Evolutionary conservation across 2,797 vertebrate species (phyloP).

Genomic region (Hippopotamyrus pictus): DNA sequence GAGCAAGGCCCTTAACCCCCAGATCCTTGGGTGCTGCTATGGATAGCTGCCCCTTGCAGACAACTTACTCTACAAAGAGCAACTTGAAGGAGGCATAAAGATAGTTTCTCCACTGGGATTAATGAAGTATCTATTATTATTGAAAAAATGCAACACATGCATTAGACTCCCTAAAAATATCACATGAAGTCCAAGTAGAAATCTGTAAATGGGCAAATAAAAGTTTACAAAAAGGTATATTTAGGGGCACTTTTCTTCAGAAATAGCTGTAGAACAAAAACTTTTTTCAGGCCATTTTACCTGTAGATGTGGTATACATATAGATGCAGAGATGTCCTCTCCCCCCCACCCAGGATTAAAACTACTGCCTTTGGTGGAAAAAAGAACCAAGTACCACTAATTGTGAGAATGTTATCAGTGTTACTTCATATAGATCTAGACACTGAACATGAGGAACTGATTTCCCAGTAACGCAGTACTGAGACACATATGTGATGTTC

Average conservation of each 20-base stretch:
- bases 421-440: background rate
- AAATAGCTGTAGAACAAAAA: background rate
- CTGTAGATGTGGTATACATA: background rate
- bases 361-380: background rate
- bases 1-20: too few species aligned
- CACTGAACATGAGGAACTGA: background rate
- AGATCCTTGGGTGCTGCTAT: too few species aligned
- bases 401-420: background rate
- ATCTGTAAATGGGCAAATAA: background rate
- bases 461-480: background rate
- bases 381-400: background rate
- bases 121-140: too few species aligned
- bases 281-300: background rate
- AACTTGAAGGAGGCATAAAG: too few species aligned
- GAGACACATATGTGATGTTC: background rate
- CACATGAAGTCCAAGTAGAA: background rate
- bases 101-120: too few species aligned
- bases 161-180: background rate
- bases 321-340: background rate
- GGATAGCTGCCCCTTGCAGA: too few species aligned
- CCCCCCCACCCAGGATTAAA: background rate
- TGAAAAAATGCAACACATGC: background rate
- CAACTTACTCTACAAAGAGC: too few species aligned
- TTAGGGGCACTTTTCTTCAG: background rate
- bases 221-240: background rate